These are phyloP conservation scores for Holothuria glaberrima DNA, from an alignment of 35 echinoderm and acorn worm species.

Conservation along the genomic window DNA sequence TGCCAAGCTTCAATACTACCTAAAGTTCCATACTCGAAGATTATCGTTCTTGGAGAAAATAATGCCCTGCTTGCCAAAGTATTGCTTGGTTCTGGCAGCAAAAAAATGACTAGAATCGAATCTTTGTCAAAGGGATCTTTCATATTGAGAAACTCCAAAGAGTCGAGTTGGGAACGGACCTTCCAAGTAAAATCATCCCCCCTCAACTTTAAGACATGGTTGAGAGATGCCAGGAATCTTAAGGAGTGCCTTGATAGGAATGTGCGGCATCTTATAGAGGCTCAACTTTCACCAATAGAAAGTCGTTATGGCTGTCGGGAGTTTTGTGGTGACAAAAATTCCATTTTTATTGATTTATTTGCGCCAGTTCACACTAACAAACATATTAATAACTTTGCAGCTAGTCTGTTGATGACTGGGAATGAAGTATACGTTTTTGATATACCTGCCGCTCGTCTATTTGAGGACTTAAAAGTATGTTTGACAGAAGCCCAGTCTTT, in stretches of 20 bases:
- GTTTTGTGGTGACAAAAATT: too few relatives aligned
- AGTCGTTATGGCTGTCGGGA: too few relatives aligned
- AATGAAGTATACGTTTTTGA: constrained; percentile 27
- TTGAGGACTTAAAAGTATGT: neutral
- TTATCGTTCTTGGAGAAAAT: constrained; percentile 18
- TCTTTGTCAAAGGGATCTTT: neutral
- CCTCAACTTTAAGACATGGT: neutral
- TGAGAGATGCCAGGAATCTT: neutral
- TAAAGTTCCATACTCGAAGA: constrained; percentile 26
- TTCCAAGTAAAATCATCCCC: neutral
- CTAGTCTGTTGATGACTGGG: constrained; percentile 18
- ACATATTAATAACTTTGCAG: neutral
- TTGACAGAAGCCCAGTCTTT: neutral
- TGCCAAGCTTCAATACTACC: neutral
- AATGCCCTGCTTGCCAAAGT: constrained; percentile 22
- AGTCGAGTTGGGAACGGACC: neutral
- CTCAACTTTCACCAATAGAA: too few relatives aligned
- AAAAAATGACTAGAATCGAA: neutral
- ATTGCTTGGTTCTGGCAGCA: neutral
- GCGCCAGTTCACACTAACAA: neutral
- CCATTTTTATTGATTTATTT: neutral
- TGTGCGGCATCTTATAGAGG: too few relatives aligned
- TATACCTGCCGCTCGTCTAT: neutral
- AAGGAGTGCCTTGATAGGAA: too few relatives aligned
- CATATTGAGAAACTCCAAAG: neutral